Evolutionary conservation across 1,140 invertebrate genomes (phyloP), one percentile per base, ranked within the genome.

Genomic region (Leptinotarsa defecta): DNA sequence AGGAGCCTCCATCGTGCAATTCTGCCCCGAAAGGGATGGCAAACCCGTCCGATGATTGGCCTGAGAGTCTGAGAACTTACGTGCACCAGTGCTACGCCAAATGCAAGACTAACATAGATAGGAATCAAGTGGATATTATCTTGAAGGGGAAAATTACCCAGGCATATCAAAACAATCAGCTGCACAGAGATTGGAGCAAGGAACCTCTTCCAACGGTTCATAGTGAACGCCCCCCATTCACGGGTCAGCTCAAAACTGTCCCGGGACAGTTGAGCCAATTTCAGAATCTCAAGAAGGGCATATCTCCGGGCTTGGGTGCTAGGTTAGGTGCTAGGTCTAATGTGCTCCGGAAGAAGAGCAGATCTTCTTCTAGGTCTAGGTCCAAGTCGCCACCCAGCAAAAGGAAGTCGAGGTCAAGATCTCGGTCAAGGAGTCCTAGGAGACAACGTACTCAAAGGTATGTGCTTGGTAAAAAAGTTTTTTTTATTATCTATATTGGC

Each of bases 71-170:
- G 34, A 92, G 94, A 83, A 91, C 93, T 75, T 99, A 97, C 87
- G 95, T 98, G 13, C 92, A 94, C 80, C 91, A 94, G 77, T 96
- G 96, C 82, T 98, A 97, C 88, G 92, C 92, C 52, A 95, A 95
- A 86, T 98, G 95, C 83, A 91, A 91, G 80, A 94, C 94, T 15
- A 89, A 91, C 72, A 90, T 95, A 73, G 95, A 98, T 85, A 95
- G 96, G 62, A 86, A 98, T 89, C 92, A 96, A 84, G 95, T 98
- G 71, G 95, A 97, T 84, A 95, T 96, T 75, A 94, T 96, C 79
- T 87, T 99, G 48, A 98, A 97, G 86, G 95, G 95, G 52, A 95
- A 97, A 86, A 93, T 98, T 74, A 97, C 95, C 22, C 90, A 92
- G 65, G 94, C 95, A 1, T 94, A 94, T n/a, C 93, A 92, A 80